phyloP scores from a whole-genome alignment of 2,113 vertebrate genomes.

The Varanus komodoensis region DNA sequence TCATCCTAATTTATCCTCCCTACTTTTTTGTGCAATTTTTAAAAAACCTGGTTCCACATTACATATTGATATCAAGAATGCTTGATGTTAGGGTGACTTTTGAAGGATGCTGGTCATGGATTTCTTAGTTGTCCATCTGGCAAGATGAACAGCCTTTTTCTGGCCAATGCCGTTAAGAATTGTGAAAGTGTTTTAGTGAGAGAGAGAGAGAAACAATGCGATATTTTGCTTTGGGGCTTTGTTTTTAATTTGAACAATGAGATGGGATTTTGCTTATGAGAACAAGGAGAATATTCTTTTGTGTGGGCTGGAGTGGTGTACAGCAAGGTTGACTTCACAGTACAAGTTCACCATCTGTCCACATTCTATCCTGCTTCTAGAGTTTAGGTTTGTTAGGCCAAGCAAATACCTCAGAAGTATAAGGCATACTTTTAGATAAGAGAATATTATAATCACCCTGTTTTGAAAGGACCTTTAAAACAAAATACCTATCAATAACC shows the following conservation, averaged over 20 bases:
- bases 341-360: not conserved
- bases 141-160: not conserved
- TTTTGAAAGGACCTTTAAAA: constrained; percentile 60
- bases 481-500: constrained; percentile 22
- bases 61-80: not conserved
- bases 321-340: not conserved
- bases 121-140: not conserved
- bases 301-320: not conserved
- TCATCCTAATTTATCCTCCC: not conserved
- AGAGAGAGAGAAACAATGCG: not conserved
- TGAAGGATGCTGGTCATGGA: not conserved
- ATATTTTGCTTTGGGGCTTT: not conserved
- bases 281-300: not conserved
- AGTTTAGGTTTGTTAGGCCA: constrained; percentile 13
- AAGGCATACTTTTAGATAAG: constrained; percentile 61
- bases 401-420: constrained; percentile 76
- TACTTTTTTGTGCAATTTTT: too few relatives aligned
- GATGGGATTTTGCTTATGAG: not conserved
- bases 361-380: not conserved
- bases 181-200: not conserved
- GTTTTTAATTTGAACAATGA: not conserved
- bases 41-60: not conserved
- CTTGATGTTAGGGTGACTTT: not conserved
- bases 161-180: constrained; percentile 4
- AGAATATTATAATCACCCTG: constrained; percentile 62